A percentile compares a stretch with the other conserved stretches of the same genome.
Evolutionary conservation across 2,113 vertebrate species (phyloP).

Genomic region (Lampris incognitus): DNA sequence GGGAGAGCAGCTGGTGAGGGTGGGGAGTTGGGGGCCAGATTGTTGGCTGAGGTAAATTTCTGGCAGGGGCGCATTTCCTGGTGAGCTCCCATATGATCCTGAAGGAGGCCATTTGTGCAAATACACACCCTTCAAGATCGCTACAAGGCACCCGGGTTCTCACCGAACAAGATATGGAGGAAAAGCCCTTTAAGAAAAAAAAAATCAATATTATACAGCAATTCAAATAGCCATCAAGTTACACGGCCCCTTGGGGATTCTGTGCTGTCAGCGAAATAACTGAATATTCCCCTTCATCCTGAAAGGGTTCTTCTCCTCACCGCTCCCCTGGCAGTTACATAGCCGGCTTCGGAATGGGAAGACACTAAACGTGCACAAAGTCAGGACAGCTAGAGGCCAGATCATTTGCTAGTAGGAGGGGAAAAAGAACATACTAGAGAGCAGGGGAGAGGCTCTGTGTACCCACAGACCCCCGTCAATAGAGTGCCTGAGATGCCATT

Average conservation of each 20-base stretch:
- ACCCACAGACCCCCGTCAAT: slow-evolving; percentile 54
- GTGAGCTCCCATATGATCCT: no score
- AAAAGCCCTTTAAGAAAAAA: slow-evolving; percentile 7
- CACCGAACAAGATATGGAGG: not conserved
- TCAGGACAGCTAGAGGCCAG: slow-evolving; percentile 8
- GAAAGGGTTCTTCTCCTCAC: slow-evolving; percentile 26
- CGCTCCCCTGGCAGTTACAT: not conserved
- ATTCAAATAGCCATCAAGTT: not conserved
- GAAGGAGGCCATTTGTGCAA: not conserved
- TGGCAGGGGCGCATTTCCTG: no score
- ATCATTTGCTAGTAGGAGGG: slow-evolving; percentile 11
- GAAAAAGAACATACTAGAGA: slow-evolving; percentile 26
- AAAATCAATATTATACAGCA: not conserved
- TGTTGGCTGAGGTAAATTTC: not conserved
- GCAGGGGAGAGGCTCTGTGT: slow-evolving; percentile 31
- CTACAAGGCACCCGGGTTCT: not conserved
- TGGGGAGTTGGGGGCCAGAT: not conserved
- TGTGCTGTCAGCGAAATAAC: slow-evolving; percentile 26
- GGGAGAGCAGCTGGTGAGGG: not conserved
- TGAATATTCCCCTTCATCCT: not conserved
- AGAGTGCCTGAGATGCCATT: slow-evolving; percentile 52
- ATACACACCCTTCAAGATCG: not conserved
- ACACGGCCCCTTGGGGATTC: not conserved
- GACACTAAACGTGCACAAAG: slow-evolving; percentile 18
- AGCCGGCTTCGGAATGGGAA: not conserved